Conservation (phyloP, 2,888 invertebrate genomes). For the Eupithecia subfuscata region DNA sequence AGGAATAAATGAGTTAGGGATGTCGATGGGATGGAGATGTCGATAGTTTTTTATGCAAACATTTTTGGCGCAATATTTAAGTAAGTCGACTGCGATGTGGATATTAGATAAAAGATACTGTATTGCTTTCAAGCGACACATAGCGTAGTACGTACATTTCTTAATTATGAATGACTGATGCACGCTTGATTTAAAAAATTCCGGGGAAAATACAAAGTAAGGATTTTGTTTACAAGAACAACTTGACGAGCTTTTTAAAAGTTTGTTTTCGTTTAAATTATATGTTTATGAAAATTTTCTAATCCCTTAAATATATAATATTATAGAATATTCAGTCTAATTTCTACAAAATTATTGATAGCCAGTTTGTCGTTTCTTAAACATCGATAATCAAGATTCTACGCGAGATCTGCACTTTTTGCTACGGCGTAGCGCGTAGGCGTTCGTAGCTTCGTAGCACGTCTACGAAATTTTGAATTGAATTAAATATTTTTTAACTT, state of each 20-base stretch:
- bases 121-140: too few relatives aligned
- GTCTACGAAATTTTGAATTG: slow-evolving; percentile 5
- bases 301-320: neutral
- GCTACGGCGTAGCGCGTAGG: slow-evolving; percentile 45
- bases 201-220: too few relatives aligned
- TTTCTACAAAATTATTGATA: neutral
- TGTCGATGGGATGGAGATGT: slow-evolving; percentile 40
- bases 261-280: neutral
- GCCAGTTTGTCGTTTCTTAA: neutral
- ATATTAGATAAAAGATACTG: neutral
- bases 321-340: neutral
- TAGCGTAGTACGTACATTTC: too few relatives aligned
- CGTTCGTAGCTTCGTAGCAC: slow-evolving; percentile 43
- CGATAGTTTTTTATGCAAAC: slow-evolving; percentile 29
- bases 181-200: too few relatives aligned
- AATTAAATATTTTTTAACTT: neutral
- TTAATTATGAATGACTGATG: too few relatives aligned
- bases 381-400: neutral
- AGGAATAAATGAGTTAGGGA: slow-evolving; percentile 51
- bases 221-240: too few relatives aligned
- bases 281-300: neutral
- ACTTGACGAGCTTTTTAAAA: too few relatives aligned
- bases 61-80: neutral
- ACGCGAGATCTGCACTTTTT: slow-evolving; percentile 9
- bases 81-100: too few relatives aligned